Conservation (phyloP, 2,888 invertebrate species). For the Acanthococcus lagerstroemiae region DNA sequence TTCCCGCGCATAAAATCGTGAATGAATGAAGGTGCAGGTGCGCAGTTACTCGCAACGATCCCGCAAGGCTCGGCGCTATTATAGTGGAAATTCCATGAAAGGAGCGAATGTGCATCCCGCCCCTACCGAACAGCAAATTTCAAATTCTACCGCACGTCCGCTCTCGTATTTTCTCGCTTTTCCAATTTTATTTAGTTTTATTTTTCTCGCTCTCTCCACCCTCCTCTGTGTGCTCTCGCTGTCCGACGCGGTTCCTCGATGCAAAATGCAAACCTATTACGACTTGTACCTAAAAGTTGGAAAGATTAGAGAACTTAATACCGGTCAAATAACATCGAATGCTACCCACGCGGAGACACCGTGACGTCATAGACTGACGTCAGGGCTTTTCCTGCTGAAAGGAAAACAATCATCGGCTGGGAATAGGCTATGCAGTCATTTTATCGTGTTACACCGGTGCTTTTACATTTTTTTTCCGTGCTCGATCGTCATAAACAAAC, state of each 20-base stretch:
- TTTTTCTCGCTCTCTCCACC: too few relatives aligned
- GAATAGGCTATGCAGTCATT: neutral
- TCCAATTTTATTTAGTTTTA: neutral
- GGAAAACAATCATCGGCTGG: conserved; percentile 12
- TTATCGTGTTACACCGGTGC: too few relatives aligned
- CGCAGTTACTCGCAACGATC: too few relatives aligned
- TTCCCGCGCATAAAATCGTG: too few relatives aligned
- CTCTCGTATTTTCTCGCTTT: neutral
- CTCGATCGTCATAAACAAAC: too few relatives aligned
- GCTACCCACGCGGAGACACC: conserved; percentile 25
- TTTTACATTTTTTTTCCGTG: too few relatives aligned
- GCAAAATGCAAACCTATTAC: neutral
- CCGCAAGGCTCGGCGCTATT: too few relatives aligned
- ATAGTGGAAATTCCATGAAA: too few relatives aligned
- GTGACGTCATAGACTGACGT: conserved; percentile 27
- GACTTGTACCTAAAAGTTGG: neutral
- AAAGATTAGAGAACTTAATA: conserved; percentile 25
- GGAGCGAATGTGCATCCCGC: neutral
- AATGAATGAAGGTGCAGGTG: too few relatives aligned
- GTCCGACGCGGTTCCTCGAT: too few relatives aligned
- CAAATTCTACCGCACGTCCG: too few relatives aligned
- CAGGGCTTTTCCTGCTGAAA: conserved; percentile 24
- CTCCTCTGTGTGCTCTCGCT: too few relatives aligned
- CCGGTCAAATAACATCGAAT: conserved; percentile 25
- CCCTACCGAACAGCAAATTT: neutral